phyloP scores from a whole-genome alignment of 2,113 vertebrate genomes.

The Antigone vipio region DNA sequence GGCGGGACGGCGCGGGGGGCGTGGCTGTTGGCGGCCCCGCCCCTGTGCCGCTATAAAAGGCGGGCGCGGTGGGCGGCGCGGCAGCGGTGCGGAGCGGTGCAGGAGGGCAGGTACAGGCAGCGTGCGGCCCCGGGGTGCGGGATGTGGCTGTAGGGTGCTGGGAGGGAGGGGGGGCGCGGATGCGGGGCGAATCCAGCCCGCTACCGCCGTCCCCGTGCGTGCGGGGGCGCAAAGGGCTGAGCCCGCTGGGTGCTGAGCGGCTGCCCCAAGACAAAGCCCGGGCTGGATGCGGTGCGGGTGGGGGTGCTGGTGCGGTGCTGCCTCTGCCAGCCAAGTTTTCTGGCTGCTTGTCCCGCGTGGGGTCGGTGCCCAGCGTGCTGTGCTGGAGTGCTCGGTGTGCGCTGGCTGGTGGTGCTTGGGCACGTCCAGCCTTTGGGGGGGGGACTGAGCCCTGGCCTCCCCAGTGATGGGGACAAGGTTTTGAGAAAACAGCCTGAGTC shows the following conservation, averaged over 20 bases:
- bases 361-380: too few species aligned
- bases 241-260: too few species aligned
- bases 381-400: too few species aligned
- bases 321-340: accelerated
- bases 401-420: too few species aligned
- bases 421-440: too few species aligned
- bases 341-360: too few species aligned
- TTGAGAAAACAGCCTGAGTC: accelerated
- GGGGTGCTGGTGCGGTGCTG: accelerated
- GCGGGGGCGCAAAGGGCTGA: neutral
- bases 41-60: neutral
- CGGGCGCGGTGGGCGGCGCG: accelerated
- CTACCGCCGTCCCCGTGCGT: accelerated
- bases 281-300: too few species aligned
- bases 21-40: accelerated
- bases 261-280: too few species aligned
- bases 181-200: neutral
- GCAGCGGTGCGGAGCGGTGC: neutral
- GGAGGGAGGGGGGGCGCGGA: too few species aligned
- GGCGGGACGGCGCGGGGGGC: neutral
- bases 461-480: accelerated
- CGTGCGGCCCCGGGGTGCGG: neutral
- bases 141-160: too few species aligned
- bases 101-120: neutral
- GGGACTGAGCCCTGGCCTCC: too few species aligned